A percentile compares a stretch with the other conserved stretches of the same genome.
Evolutionary conservation across 2,113 vertebrate genomes (phyloP).

Genomic region (Prolemur simus): DNA sequence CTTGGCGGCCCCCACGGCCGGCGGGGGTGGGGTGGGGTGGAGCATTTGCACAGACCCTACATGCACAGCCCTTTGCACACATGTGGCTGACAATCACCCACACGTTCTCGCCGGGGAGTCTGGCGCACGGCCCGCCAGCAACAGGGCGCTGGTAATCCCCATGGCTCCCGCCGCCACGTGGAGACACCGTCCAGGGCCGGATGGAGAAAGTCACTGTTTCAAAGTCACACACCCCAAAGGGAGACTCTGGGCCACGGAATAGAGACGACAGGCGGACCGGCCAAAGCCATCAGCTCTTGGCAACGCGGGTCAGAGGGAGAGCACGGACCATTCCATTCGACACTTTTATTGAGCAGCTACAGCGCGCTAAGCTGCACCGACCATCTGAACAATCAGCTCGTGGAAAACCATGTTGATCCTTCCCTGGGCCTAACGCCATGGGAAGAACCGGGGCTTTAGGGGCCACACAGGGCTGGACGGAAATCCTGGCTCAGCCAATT

Average conservation of each 20-base stretch:
- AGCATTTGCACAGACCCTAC: accelerated
- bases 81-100: neutral
- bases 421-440: accelerated
- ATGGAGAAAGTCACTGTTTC: neutral
- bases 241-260: accelerated
- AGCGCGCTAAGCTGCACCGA: neutral
- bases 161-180: neutral
- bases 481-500: neutral
- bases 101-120: accelerated
- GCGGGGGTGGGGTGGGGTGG: accelerated
- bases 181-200: accelerated
- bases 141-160: neutral
- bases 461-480: accelerated
- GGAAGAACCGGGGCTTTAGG: neutral
- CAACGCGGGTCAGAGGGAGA: accelerated
- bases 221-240: neutral
- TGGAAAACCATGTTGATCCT: accelerated
- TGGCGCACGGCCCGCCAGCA: neutral
- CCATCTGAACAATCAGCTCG: accelerated
- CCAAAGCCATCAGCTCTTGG: neutral
- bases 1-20: neutral
- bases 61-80: accelerated
- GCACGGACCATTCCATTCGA: accelerated
- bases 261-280: neutral
- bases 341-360: neutral